Evolutionary conservation across 2,888 invertebrate genomes (phyloP), one percentile per base, ranked within the genome.

Genomic region (Platypus cylindrus): DNA sequence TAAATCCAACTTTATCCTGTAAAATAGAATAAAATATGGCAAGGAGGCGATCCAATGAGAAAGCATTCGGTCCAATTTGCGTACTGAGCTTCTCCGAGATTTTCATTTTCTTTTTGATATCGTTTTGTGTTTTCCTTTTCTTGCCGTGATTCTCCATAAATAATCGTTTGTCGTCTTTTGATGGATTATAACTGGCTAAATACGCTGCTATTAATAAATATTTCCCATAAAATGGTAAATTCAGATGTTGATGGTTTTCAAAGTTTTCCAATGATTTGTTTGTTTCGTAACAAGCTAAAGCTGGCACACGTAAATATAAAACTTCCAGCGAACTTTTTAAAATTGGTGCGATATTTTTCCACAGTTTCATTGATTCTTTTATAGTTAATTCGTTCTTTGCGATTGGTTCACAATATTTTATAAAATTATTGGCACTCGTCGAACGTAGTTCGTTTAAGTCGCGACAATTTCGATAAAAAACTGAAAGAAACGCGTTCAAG

Each of bases 131-230:
- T 48, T 79, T 83, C n/a, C 68, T 70, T 48, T 74, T 77, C 51
- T 79, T 83, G 0, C 75, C 78, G 46, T 78, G 78, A 48, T 75
- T 62, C 62, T 90, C 90, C 59, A 86, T 73, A 57, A 90, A 93
- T 27, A 93, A 65, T 29, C 83, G 66, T 53, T 82, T 86, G 56
- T 94, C 94, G 46, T 84, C 79, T 48, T 83, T 85, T 0, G 82
- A 74, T 2, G 91, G 85, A 60, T 93, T 93, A 58, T 91, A 86
- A 18, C 93, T 93, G 1, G 93, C 93, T 40, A 94, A 65, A 56
- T 86, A 94, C 1, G 90, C 83, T 5, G 93, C 87, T 16, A 94
- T 83, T 3, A 94, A 64, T 20, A 94, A 66, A 58, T 75, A 91
- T 60, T 93, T 93, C 0, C 87, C 83, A 60, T 87, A 91, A 55